A percentile compares a stretch with the other conserved stretches of the same genome.
Evolutionary conservation across 2,888 invertebrate species (phyloP).

Genomic region (Macrosoma leucophasiata): DNA sequence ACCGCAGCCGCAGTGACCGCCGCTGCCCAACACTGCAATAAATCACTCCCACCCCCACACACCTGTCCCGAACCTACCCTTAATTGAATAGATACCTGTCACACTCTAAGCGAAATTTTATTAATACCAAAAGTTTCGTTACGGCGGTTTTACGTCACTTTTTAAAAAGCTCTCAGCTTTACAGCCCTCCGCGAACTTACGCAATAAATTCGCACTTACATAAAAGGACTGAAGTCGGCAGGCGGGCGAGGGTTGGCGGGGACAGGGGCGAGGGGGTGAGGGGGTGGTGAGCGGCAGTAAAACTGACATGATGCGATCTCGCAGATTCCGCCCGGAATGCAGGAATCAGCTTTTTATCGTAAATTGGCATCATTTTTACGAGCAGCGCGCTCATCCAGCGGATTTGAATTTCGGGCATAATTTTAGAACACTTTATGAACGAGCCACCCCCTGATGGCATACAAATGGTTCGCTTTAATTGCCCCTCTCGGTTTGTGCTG

Average conservation of each 20-base stretch:
- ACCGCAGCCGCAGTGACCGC: no score
- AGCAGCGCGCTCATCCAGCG: slow-evolving; percentile 28
- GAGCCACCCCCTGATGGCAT: slow-evolving; percentile 22
- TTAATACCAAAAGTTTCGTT: slow-evolving; percentile 24
- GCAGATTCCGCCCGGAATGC: slow-evolving; percentile 31
- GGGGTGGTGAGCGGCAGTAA: slow-evolving; percentile 23
- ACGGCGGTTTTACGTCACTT: slow-evolving; percentile 33
- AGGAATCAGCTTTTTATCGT: slow-evolving; percentile 42
- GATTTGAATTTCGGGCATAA: slow-evolving; percentile 30
- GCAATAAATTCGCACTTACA: slow-evolving; percentile 40
- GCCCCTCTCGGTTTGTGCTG: slow-evolving; percentile 16
- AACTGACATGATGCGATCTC: slow-evolving; percentile 30
- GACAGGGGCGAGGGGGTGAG: slow-evolving; percentile 5
- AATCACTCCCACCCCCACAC: no score
- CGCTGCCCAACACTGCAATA: slow-evolving; percentile 14
- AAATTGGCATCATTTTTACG: slow-evolving; percentile 46
- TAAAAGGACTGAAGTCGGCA: slow-evolving; percentile 22
- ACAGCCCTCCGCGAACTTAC: slow-evolving; percentile 32
- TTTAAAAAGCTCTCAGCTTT: slow-evolving; percentile 38
- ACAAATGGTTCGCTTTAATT: slow-evolving; percentile 31
- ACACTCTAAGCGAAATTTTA: slow-evolving; percentile 22
- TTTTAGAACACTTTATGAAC: slow-evolving; percentile 17
- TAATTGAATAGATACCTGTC: slow-evolving; percentile 30
- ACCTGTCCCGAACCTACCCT: slow-evolving; percentile 10
- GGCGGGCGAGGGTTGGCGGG: slow-evolving; percentile 8